A percentile compares a stretch with the other conserved stretches of the same genome.
Evolutionary conservation across 2,888 invertebrate species (phyloP).

Genomic region (Heteropelma amictum): DNA sequence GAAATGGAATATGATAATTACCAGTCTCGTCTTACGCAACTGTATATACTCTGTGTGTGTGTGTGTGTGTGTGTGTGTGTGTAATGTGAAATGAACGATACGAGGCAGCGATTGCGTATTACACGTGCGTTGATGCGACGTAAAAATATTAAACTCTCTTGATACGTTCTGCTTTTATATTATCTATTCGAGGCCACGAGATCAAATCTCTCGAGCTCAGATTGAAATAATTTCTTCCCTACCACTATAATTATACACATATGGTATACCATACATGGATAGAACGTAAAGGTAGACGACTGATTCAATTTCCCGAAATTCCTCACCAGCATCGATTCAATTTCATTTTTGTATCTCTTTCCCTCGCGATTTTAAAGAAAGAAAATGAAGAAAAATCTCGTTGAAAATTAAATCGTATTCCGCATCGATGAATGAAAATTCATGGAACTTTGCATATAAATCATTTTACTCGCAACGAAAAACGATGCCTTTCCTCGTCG

Average conservation of each 20-base stretch:
- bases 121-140: conserved; percentile 29
- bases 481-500: too few relatives aligned
- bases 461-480: background rate
- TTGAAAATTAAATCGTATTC: too few relatives aligned
- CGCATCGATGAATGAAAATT: too few relatives aligned
- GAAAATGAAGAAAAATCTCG: too few relatives aligned
- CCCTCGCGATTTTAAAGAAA: too few relatives aligned
- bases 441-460: too few relatives aligned
- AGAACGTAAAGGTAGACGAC: conserved; percentile 17
- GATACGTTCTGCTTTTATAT: background rate
- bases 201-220: background rate
- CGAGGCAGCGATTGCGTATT: conserved; percentile 20
- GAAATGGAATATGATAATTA: conserved; percentile 18
- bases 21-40: too few relatives aligned
- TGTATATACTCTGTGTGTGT: too few relatives aligned
- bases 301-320: too few relatives aligned
- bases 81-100: background rate
- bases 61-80: conserved; percentile 17
- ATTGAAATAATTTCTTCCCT: conserved; percentile 19
- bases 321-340: too few relatives aligned
- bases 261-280: background rate
- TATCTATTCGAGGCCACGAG: background rate
- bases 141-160: conserved; percentile 18
- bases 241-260: background rate
- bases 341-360: too few relatives aligned